phyloP scores from a whole-genome alignment of 2,888 invertebrate species.

The Psococerastis gibbosa region DNA sequence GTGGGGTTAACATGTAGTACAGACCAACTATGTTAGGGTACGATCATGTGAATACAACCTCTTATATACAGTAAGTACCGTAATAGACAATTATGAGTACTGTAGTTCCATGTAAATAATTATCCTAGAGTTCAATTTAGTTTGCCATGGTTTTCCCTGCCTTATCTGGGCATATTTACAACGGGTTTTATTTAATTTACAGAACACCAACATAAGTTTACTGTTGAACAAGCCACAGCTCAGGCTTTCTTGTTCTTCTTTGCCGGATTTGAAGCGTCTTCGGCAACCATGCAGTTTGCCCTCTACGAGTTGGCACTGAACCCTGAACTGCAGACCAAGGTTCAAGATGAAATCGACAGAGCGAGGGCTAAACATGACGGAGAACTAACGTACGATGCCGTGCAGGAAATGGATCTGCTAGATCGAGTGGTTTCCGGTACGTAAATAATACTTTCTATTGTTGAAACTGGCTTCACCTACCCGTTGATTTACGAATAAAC shows the following conservation, averaged over 20 bases:
- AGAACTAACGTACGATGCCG: slow-evolving; percentile 25
- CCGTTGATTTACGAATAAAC: too few species aligned
- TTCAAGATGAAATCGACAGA: slow-evolving; percentile 25
- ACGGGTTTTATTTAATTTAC: too few species aligned
- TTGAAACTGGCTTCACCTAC: too few species aligned
- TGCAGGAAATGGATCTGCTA: slow-evolving; percentile 29
- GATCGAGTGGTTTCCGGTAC: slow-evolving; percentile 27
- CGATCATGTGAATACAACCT: too few species aligned
- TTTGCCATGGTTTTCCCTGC: too few species aligned
- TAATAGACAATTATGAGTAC: too few species aligned
- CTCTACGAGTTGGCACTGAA: slow-evolving; percentile 28
- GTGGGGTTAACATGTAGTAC: too few species aligned
- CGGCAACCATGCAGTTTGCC: slow-evolving; percentile 28
- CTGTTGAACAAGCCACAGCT: slow-evolving; percentile 26
- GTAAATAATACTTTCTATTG: slow-evolving; percentile 10
- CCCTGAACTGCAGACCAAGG: slow-evolving; percentile 25
- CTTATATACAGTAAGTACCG: too few species aligned
- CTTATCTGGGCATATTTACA: too few species aligned
- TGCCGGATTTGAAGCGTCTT: slow-evolving; percentile 32
- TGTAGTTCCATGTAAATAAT: too few species aligned
- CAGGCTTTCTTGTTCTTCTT: slow-evolving; percentile 29
- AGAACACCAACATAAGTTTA: slow-evolving; percentile 18
- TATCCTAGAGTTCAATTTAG: too few species aligned
- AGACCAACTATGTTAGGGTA: too few species aligned
- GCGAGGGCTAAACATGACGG: slow-evolving; percentile 22